These are phyloP conservation scores for Macrotus californicus DNA, from an alignment of 2,113 vertebrate species.

Conservation along the genomic window DNA sequence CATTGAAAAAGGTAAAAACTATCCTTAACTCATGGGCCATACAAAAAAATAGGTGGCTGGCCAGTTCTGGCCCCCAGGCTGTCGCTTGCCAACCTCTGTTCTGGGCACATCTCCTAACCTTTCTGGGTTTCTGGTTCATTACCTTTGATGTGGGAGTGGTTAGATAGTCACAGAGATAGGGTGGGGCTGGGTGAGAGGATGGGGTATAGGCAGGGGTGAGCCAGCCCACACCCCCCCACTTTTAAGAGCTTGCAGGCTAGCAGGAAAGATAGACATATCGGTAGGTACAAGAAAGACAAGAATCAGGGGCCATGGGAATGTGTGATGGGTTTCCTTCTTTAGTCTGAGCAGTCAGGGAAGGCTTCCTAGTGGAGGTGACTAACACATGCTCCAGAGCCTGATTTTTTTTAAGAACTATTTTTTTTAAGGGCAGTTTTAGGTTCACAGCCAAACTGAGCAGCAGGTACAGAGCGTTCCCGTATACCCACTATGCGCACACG, in stretches of 20 bases:
- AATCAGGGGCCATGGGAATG: background rate
- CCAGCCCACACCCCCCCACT: background rate
- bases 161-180: background rate
- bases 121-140: background rate
- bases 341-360: background rate
- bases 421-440: background rate
- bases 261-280: background rate
- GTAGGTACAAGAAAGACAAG: background rate
- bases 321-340: background rate
- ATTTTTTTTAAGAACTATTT: background rate
- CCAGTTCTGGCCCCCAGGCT: fast-evolving
- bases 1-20: background rate
- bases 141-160: background rate
- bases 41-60: background rate
- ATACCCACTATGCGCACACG: background rate
- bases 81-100: background rate
- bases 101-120: background rate
- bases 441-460: background rate
- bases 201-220: background rate
- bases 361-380: background rate
- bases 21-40: background rate
- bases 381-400: background rate
- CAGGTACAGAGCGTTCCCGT: background rate
- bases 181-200: fast-evolving
- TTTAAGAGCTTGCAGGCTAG: background rate